These are phyloP conservation scores for Diarsia dahlii DNA, from an alignment of 2,888 invertebrate species.

Conservation along the genomic window DNA sequence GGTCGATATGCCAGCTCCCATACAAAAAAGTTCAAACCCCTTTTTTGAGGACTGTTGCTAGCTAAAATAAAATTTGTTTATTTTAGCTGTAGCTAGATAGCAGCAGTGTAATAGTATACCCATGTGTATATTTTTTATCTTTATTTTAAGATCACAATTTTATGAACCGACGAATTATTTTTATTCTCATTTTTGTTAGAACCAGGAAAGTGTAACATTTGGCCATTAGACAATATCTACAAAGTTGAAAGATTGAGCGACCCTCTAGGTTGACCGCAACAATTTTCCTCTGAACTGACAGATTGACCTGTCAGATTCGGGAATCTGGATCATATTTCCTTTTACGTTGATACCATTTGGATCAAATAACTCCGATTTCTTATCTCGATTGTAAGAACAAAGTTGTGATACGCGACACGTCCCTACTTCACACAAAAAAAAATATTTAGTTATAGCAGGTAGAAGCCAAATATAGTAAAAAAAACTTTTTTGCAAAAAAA, in stretches of 20 bases:
- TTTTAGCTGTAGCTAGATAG: no score
- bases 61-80: no score
- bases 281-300: slow-evolving; percentile 29
- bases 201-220: not conserved
- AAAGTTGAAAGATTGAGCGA: not conserved
- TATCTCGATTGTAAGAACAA: slow-evolving; percentile 2
- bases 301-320: slow-evolving; percentile 10
- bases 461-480: no score
- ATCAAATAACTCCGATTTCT: not conserved
- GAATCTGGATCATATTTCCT: slow-evolving; percentile 27
- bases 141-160: not conserved
- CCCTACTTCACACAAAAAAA: not conserved
- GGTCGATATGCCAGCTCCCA: no score
- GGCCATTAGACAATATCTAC: not conserved
- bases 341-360: slow-evolving; percentile 18
- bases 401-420: not conserved
- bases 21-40: no score
- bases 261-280: slow-evolving; percentile 11
- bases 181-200: not conserved
- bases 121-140: no score
- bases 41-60: no score
- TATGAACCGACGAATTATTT: not conserved
- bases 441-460: not conserved
- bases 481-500: no score
- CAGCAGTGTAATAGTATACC: no score